Evolutionary conservation across 2,113 vertebrate genomes (phyloP).

Genomic region (Orcinus orca): DNA sequence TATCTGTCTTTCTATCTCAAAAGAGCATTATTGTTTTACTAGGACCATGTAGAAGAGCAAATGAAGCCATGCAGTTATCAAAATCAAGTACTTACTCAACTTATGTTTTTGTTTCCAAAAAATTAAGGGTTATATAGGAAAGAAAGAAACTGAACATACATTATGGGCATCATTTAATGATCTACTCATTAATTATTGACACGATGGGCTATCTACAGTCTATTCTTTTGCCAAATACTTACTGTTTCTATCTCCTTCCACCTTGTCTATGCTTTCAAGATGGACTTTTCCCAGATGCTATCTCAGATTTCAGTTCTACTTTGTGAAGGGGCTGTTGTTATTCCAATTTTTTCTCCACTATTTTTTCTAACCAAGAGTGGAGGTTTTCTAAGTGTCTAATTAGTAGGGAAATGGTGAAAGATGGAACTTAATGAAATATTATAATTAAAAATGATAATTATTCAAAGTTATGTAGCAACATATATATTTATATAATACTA

Average conservation of each 20-base stretch:
- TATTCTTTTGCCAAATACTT: neutral
- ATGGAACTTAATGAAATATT: neutral
- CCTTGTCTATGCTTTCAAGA: neutral
- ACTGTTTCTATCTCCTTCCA: neutral
- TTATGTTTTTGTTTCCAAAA: neutral
- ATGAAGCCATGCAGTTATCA: slow-evolving; percentile 21
- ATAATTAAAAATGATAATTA: neutral
- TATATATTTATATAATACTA: neutral
- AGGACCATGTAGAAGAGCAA: neutral
- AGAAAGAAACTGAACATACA: neutral
- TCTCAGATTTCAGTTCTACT: neutral
- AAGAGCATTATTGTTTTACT: neutral
- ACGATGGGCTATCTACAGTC: neutral
- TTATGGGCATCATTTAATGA: neutral
- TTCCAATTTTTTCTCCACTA: neutral
- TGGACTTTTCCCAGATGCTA: neutral
- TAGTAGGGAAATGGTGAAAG: neutral
- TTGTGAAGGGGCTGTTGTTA: neutral
- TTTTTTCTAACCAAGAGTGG: neutral
- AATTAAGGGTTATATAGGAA: neutral
- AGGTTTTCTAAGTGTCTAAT: neutral
- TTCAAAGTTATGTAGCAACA: neutral
- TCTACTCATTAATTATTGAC: neutral
- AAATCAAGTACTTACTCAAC: slow-evolving; percentile 22
- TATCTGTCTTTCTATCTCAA: slow-evolving; percentile 38